Percentiles rank a stretch among this genome's conserved stretches.
Conservation (phyloP, 2,888 invertebrate species). For the Hybos culiciformis region DNA sequence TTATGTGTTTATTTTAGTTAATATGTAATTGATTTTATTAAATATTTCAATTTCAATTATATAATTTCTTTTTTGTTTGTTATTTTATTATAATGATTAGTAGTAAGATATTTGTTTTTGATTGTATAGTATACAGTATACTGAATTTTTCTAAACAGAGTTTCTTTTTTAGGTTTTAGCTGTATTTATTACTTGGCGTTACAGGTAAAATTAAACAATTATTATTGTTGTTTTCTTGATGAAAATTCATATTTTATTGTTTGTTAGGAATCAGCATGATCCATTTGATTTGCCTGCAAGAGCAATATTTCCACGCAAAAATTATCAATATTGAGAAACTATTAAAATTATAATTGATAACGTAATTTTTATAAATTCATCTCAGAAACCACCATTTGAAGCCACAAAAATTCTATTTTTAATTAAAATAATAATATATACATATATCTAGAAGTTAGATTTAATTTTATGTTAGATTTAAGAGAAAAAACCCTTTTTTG, state of each 20-base stretch:
- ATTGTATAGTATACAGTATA: not conserved
- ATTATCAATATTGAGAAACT: conserved; percentile 31
- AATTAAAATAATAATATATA: no score
- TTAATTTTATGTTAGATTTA: no score
- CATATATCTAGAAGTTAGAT: no score
- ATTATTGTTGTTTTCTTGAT: no score
- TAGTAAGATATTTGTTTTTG: not conserved
- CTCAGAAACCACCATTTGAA: no score
- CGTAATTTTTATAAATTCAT: no score
- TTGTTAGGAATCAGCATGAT: conserved; percentile 68
- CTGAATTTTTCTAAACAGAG: not conserved
- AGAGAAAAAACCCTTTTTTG: no score
- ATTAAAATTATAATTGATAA: no score
- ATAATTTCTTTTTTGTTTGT: not conserved
- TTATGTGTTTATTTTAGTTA: not conserved
- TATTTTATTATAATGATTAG: not conserved
- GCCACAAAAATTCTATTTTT: no score
- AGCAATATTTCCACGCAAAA: conserved; percentile 49
- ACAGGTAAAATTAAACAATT: no score
- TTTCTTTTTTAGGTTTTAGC: conserved; percentile 56
- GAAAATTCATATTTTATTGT: no score
- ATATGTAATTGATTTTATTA: not conserved
- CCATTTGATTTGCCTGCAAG: conserved; percentile 58
- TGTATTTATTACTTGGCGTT: conserved; percentile 63
- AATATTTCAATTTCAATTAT: not conserved